These are phyloP conservation scores for Xestia rhomboidea DNA, from an alignment of 2,888 invertebrate species.

Conservation along the genomic window DNA sequence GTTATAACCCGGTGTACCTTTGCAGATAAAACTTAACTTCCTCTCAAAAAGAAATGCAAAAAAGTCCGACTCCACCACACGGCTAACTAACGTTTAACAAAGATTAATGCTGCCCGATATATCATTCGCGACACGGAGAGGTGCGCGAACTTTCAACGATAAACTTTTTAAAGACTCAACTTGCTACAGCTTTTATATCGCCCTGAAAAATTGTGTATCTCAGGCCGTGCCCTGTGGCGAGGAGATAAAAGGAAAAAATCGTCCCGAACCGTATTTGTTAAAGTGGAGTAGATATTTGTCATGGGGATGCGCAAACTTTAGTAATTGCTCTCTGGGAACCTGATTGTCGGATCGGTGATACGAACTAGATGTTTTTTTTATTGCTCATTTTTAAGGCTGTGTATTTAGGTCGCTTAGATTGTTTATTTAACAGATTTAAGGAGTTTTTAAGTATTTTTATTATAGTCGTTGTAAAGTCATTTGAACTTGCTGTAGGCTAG, in stretches of 20 bases:
- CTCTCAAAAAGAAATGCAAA: conserved; percentile 68
- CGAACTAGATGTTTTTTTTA: conserved; percentile 52
- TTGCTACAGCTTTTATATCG: conserved; percentile 85
- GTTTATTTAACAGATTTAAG: conserved; percentile 21
- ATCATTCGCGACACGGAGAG: conserved; percentile 85
- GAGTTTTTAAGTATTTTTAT: conserved; percentile 18
- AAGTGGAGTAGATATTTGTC: conserved; percentile 87
- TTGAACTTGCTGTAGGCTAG: conserved; percentile 19
- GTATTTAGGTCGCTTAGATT: conserved; percentile 39
- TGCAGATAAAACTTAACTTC: conserved; percentile 61
- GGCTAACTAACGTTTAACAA: conserved; percentile 84
- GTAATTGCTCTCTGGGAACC: conserved; percentile 86
- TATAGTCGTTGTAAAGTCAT: conserved; percentile 35
- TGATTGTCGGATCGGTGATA: conserved; percentile 70
- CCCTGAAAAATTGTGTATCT: conserved; percentile 90
- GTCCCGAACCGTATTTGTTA: conserved; percentile 84
- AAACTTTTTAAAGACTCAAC: conserved; percentile 90
- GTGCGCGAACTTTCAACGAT: conserved; percentile 88
- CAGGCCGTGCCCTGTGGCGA: conserved; percentile 82
- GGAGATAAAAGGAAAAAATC: conserved; percentile 88
- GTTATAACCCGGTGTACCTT: conserved; percentile 53
- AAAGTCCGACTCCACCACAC: conserved; percentile 71
- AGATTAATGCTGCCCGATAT: conserved; percentile 88
- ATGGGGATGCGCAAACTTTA: conserved; percentile 80
- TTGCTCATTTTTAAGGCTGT: conserved; percentile 42